Percentiles rank a stretch among this genome's conserved stretches.
Evolutionary conservation across 2,113 vertebrate genomes (phyloP).

Genomic region (Entomyzon cyanotis): DNA sequence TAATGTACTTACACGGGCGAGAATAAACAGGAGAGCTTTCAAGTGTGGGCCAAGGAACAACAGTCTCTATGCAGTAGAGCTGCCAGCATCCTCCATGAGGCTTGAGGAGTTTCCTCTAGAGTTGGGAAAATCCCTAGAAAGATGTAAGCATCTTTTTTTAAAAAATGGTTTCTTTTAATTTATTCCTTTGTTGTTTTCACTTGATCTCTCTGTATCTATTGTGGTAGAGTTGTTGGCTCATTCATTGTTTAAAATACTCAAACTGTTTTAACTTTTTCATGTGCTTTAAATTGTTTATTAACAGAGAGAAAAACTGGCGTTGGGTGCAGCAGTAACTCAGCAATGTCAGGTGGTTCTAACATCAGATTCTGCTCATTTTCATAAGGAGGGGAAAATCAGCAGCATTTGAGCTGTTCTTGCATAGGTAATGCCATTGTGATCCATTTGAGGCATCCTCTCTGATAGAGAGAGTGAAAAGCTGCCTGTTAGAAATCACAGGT

Average conservation of each 20-base stretch:
- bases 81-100: neutral
- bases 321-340: neutral
- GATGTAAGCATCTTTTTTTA: neutral
- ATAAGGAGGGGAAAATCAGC: neutral
- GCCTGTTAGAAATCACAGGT: neutral
- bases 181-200: neutral
- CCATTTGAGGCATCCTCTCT: neutral
- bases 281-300: too few species aligned
- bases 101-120: fast-evolving
- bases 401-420: neutral
- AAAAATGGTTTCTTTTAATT: neutral
- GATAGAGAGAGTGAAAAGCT: neutral
- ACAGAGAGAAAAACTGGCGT: neutral
- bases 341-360: neutral
- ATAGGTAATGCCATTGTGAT: neutral
- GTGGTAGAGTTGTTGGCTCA: neutral
- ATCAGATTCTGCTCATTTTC: neutral
- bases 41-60: neutral
- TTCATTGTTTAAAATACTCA: neutral
- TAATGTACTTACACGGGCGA: fast-evolving
- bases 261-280: neutral
- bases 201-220: neutral
- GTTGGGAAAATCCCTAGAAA: neutral
- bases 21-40: neutral
- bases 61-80: neutral